Conservation (phyloP, 2,888 invertebrate species). For the Quadroppia sp. region DNA sequence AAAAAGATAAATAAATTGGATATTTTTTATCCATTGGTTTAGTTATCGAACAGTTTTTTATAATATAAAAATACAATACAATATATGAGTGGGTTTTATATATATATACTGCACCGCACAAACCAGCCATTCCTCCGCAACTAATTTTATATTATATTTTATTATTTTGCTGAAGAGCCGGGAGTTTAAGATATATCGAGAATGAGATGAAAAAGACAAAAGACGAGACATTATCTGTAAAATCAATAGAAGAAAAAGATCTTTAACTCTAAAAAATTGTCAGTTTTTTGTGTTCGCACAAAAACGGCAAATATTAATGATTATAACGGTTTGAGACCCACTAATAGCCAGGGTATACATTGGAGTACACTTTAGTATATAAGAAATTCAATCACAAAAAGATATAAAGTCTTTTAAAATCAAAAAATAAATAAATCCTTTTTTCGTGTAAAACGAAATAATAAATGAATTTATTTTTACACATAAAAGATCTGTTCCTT, state of each 20-base stretch:
- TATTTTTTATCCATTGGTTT: neutral
- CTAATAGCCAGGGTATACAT: neutral
- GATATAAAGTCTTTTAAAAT: no score
- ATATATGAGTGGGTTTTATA: neutral
- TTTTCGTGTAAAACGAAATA: no score
- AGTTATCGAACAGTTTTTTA: neutral
- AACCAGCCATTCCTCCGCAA: neutral
- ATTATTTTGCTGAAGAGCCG: neutral
- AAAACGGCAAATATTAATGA: neutral
- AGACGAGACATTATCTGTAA: neutral
- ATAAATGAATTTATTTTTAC: no score
- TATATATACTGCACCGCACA: neutral
- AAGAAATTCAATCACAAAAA: no score
- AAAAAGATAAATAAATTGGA: neutral
- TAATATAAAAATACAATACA: neutral
- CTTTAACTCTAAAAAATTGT: neutral
- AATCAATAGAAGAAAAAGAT: conserved; percentile 1
- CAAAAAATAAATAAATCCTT: no score
- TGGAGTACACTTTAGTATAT: neutral
- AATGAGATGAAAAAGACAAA: neutral
- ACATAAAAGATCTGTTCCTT: no score
- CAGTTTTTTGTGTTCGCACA: neutral
- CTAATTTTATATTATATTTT: neutral
- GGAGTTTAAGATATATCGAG: neutral
- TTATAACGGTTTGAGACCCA: neutral